phyloP scores from a whole-genome alignment of 2,113 vertebrate species.

The Ariopsis seemanni region DNA sequence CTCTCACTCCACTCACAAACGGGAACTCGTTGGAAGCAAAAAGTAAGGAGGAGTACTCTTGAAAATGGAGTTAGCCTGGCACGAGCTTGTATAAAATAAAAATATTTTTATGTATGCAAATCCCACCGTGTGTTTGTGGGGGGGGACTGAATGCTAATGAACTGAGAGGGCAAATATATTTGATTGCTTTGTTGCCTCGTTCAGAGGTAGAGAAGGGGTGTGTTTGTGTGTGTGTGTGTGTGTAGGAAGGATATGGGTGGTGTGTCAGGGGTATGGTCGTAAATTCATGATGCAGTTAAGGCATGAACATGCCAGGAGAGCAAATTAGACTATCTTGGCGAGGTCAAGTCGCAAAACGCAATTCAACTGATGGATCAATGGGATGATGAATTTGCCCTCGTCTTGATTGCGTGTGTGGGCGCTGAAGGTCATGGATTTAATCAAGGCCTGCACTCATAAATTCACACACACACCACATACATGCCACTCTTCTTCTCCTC shows the following conservation, averaged over 20 bases:
- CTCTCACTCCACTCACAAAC: not conserved
- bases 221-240: conserved; percentile 14
- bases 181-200: conserved; percentile 40
- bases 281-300: conserved; percentile 52
- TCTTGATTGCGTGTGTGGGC: conserved; percentile 67
- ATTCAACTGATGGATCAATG: conserved; percentile 68
- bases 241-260: conserved; percentile 14
- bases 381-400: conserved; percentile 63
- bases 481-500: not conserved
- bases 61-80: not conserved
- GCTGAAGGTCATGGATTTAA: conserved; percentile 77
- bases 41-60: not conserved
- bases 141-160: conserved; percentile 46
- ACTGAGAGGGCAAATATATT: conserved; percentile 50
- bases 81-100: not conserved
- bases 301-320: conserved; percentile 32
- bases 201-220: conserved; percentile 2
- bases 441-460: conserved; percentile 62
- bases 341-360: conserved; percentile 63
- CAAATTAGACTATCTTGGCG: conserved; percentile 51
- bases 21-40: not conserved
- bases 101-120: conserved; percentile 41
- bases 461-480: conserved; percentile 18
- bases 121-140: not conserved
- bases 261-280: conserved; percentile 39